Percentiles rank a stretch among this genome's conserved stretches.
Evolutionary conservation across 2,797 vertebrate species (phyloP).

Genomic region (Cirrhinus mrigala): DNA sequence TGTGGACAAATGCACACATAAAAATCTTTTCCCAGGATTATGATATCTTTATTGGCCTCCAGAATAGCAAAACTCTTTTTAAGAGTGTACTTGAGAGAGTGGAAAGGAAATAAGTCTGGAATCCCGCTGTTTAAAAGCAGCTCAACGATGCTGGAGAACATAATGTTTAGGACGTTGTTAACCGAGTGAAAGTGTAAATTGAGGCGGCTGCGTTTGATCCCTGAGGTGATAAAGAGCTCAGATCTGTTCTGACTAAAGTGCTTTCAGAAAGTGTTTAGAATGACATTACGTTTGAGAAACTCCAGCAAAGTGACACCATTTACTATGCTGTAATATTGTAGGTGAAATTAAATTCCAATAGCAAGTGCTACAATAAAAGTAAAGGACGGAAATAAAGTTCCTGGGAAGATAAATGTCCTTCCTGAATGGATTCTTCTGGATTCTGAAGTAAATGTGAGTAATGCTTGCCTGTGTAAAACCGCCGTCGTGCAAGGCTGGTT

Average conservation of each 20-base stretch:
- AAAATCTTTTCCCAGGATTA: not conserved
- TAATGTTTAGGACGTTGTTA: slow-evolving; percentile 67
- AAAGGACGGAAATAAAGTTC: slow-evolving; percentile 3
- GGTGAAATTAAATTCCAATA: slow-evolving; percentile 16
- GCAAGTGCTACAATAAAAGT: slow-evolving; percentile 22
- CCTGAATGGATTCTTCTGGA: not conserved
- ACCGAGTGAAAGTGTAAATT: slow-evolving; percentile 72
- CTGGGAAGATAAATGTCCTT: slow-evolving; percentile 8
- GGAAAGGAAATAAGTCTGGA: slow-evolving; percentile 8
- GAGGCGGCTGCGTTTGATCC: slow-evolving; percentile 71
- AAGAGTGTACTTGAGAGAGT: slow-evolving; percentile 32
- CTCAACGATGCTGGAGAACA: slow-evolving; percentile 64
- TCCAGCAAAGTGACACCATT: slow-evolving; percentile 32
- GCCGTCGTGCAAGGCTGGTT: not conserved
- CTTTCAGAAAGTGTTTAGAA: slow-evolving; percentile 54
- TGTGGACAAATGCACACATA: not conserved
- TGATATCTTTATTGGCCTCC: slow-evolving; percentile 2
- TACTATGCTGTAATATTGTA: slow-evolving; percentile 31
- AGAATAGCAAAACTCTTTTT: slow-evolving; percentile 23
- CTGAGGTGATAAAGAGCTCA: slow-evolving; percentile 63
- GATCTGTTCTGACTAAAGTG: slow-evolving; percentile 64
- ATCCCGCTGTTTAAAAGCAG: slow-evolving; percentile 45
- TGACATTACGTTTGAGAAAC: slow-evolving; percentile 44
- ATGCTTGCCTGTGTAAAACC: not conserved
- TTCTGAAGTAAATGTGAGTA: not conserved